Evolutionary conservation across 2,888 invertebrate species (phyloP).

Genomic region (Idaea aversata): DNA sequence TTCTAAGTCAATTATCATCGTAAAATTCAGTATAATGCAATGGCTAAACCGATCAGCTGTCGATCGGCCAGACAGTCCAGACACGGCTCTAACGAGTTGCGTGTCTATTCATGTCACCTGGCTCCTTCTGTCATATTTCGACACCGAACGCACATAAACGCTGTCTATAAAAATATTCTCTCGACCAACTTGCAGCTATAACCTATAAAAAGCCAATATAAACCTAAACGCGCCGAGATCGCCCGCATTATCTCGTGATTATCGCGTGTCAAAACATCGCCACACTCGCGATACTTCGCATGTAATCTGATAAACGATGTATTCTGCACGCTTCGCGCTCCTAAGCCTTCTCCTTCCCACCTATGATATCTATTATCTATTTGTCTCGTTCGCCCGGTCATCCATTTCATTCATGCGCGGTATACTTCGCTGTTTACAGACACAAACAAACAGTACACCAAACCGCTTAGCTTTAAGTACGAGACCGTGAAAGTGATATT

Average conservation of each 20-base stretch:
- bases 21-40: neutral
- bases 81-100: slow-evolving; percentile 18
- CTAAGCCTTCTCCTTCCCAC: slow-evolving; percentile 50
- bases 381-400: slow-evolving; percentile 62
- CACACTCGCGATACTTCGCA: slow-evolving; percentile 81
- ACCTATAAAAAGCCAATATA: slow-evolving; percentile 77
- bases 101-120: slow-evolving; percentile 31
- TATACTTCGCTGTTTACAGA: slow-evolving; percentile 80
- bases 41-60: slow-evolving; percentile 34
- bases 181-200: slow-evolving; percentile 60
- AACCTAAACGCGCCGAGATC: slow-evolving; percentile 78
- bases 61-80: slow-evolving; percentile 16
- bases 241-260: slow-evolving; percentile 80
- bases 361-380: slow-evolving; percentile 26
- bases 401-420: slow-evolving; percentile 81
- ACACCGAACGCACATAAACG: slow-evolving; percentile 52
- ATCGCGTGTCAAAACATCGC: slow-evolving; percentile 82
- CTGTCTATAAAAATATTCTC: slow-evolving; percentile 59
- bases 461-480: slow-evolving; percentile 80
- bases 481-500: slow-evolving; percentile 80
- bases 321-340: slow-evolving; percentile 76
- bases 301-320: slow-evolving; percentile 82
- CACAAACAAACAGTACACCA: slow-evolving; percentile 81
- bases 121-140: slow-evolving; percentile 46
- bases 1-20: neutral